phyloP scores from a whole-genome alignment of 2,113 vertebrate species.

The Ictalurus furcatus region DNA sequence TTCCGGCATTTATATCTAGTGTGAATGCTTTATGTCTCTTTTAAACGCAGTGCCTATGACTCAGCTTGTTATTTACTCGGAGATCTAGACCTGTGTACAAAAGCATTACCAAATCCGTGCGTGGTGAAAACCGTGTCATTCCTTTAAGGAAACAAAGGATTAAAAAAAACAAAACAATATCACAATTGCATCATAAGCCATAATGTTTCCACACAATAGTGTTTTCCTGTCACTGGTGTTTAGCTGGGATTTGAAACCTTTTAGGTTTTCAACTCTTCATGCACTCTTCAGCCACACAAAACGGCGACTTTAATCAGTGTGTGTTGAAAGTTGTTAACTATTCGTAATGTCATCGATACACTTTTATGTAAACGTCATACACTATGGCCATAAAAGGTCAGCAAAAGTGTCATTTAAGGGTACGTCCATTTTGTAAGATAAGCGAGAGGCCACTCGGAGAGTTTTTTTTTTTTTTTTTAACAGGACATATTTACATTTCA shows the following conservation, averaged over 20 bases:
- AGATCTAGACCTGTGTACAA: neutral
- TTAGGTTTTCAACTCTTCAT: neutral
- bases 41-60: neutral
- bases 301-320: neutral
- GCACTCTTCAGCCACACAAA: neutral
- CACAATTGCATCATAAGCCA: neutral
- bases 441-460: neutral
- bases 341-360: neutral
- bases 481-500: conserved; percentile 16
- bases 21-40: neutral
- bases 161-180: neutral
- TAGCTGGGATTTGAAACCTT: too few relatives aligned
- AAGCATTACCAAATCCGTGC: neutral
- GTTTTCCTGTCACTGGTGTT: too few relatives aligned
- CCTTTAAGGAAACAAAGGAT: neutral
- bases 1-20: neutral
- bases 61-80: neutral
- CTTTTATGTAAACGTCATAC: too few relatives aligned
- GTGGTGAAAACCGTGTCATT: neutral
- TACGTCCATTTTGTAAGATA: neutral
- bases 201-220: neutral
- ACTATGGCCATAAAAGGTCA: neutral
- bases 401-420: neutral
- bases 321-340: neutral
- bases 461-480: neutral